Evolutionary conservation across 2,113 vertebrate species (phyloP).

Genomic region (Pelodiscus sinensis): DNA sequence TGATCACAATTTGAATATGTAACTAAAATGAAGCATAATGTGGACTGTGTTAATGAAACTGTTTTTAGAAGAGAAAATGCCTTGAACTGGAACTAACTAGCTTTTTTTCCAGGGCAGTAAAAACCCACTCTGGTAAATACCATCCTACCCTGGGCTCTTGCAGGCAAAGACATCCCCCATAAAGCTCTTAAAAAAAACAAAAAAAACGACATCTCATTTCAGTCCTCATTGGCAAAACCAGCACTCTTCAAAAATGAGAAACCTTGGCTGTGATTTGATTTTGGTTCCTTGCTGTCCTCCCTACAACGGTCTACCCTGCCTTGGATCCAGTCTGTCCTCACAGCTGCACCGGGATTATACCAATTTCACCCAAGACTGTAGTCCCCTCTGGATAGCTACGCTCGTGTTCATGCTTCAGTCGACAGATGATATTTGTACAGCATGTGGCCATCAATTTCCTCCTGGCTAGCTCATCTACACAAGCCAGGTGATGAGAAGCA

Average conservation of each 20-base stretch:
- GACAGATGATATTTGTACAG: not conserved
- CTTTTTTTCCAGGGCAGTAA: not conserved
- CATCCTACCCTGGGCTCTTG: not conserved
- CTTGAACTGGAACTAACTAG: not conserved
- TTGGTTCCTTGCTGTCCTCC: not conserved
- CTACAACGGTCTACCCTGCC: not conserved
- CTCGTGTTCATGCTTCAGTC: not conserved
- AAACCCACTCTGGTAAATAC: not conserved
- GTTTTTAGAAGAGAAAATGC: not conserved
- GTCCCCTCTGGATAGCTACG: not conserved
- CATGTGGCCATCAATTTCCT: not conserved
- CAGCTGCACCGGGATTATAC: not conserved
- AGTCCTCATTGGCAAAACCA: not conserved
- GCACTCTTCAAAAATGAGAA: not conserved
- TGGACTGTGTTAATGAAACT: not conserved
- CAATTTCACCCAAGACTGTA: not conserved
- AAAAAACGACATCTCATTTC: not conserved
- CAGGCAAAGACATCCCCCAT: not conserved
- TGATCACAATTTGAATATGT: not conserved
- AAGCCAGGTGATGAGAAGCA: not conserved
- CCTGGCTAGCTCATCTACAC: rapidly evolving
- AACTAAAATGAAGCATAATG: not conserved
- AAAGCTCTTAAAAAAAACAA: not conserved
- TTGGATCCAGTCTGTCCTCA: not conserved
- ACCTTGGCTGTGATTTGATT: not conserved